Evolutionary conservation across 2,113 vertebrate species (phyloP).

Genomic region (Petrocephalus microphthalmus): DNA sequence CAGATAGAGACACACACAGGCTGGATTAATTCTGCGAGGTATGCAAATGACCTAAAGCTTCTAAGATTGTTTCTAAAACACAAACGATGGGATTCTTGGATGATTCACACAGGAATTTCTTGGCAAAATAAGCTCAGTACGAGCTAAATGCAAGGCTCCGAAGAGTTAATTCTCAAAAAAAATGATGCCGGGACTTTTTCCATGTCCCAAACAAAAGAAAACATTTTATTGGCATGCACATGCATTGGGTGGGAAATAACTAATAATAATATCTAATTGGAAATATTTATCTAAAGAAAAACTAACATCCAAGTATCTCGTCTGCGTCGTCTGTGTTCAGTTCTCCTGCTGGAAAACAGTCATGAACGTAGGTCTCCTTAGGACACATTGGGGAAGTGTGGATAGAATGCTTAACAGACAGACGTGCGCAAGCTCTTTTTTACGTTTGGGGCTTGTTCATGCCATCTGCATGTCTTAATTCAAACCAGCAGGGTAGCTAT

Average conservation of each 20-base stretch:
- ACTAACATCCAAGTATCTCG: neutral
- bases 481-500: neutral
- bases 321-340: neutral
- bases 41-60: slow-evolving; percentile 34
- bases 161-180: neutral
- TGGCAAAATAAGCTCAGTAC: neutral
- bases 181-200: neutral
- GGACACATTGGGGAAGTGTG: neutral
- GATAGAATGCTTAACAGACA: neutral
- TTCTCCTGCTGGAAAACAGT: neutral
- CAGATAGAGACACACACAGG: neutral
- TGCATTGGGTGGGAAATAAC: neutral
- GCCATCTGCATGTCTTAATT: slow-evolving; percentile 2
- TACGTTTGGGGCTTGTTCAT: neutral
- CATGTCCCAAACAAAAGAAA: slow-evolving; percentile 22
- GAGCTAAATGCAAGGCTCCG: neutral
- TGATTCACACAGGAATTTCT: slow-evolving; percentile 34
- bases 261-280: neutral
- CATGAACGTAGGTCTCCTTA: neutral
- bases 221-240: slow-evolving; percentile 22
- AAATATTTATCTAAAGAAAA: neutral
- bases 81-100: slow-evolving; percentile 31
- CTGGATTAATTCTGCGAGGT: slow-evolving; percentile 37
- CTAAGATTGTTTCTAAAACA: slow-evolving; percentile 28
- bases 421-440: neutral